Evolutionary conservation across 2,797 vertebrate species (phyloP), one percentile per base, ranked within the genome.

Genomic region (Alca torda): DNA sequence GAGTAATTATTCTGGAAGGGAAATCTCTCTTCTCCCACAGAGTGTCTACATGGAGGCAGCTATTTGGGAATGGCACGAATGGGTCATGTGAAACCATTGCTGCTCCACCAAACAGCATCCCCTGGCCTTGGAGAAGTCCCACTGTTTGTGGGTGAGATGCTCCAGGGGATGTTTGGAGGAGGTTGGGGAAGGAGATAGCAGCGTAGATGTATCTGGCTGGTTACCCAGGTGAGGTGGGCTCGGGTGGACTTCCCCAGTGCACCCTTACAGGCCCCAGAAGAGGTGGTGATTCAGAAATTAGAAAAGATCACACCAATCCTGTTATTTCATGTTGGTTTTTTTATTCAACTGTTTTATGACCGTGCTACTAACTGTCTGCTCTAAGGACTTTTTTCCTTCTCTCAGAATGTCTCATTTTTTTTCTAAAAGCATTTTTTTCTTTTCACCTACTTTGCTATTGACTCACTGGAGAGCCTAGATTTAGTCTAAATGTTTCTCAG

Each of bases 1-100:
- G 33, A 94, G 93, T 90, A 96, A 95, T 94, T 97, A 88, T 85
- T 79, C 94, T 96, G 90, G 93, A 92, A 92, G 70, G 84, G 94
- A 96, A 93, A 92, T 84, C 82, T 96, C 90, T 93, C 89, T 46
- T 93, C 89, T 92, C 51, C 92, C 84, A 69, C 69, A 70, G 84
- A 59, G 15, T 56, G 61, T 95, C 90, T 86, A 39, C 84, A 43
- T 21, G 46, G 65, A 92, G 54, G 72, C 63, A 89, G 46, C 82
- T 91, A 2, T 76, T 85, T 85, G 82, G 76, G 95, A 92, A 91
- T 37, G 87, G 63, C 76, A 89, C 16, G 25, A 68, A 72, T 2
- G 2, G 39, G 78, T 33, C 21, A 48, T 69, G 68, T 77, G 75
- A 89, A 93, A 63, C 63, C 33, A 25, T 4, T 17, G 63, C 72